Evolutionary conservation across 2,888 invertebrate species (phyloP), one percentile per base, ranked within the genome.

Genomic region (Teleogryllus oceanicus): DNA sequence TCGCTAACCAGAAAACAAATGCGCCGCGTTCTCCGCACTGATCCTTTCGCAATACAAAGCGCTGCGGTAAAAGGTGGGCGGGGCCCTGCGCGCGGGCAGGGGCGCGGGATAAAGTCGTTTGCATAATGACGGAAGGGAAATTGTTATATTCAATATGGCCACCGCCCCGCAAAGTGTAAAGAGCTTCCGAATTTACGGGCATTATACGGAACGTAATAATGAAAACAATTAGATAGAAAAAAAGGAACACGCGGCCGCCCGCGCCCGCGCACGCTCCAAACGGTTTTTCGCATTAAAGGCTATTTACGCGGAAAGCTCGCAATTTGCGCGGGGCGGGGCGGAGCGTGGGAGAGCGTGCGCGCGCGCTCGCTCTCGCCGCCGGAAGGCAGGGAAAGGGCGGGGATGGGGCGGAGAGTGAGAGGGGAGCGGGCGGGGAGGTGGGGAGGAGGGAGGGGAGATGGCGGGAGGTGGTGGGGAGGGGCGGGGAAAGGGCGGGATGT

Each of bases 71-170:
- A 37, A 62, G 62, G 62, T 62, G 37, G 37, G 37, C 37, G 37
- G 37, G 37, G 37, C 37, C 37, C 12, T 2, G 18, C 13, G 62
- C 62, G 62, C 62, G 13, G 62, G 37, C 37, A 16, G 62, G 13
- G 16, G 62, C n/a, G 1, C 62, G 62, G 16, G n/a, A 62, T 62
- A 62, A n/a, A 13, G 62, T 62, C 62, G 62, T 62, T 62, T 62
- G n/a, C 62, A 62, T 62, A 62, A 62, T 62, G 62, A 4, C n/a
- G 62, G 62, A 62, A 62, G 62, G 13, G 62, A n/a, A n/a, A 62
- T 62, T 62, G 62, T 62, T 62, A 62, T 62, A 62, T 62, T 62
- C 62, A 62, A 62, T 62, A 62, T 62, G 62, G n/a, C 62, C 62
- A n/a, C 62, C 13, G 3, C n/a, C 62, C 62, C 37, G 37, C 37